Conservation (phyloP, 2,113 vertebrate species). For the Microcebus ravelobensis region DNA sequence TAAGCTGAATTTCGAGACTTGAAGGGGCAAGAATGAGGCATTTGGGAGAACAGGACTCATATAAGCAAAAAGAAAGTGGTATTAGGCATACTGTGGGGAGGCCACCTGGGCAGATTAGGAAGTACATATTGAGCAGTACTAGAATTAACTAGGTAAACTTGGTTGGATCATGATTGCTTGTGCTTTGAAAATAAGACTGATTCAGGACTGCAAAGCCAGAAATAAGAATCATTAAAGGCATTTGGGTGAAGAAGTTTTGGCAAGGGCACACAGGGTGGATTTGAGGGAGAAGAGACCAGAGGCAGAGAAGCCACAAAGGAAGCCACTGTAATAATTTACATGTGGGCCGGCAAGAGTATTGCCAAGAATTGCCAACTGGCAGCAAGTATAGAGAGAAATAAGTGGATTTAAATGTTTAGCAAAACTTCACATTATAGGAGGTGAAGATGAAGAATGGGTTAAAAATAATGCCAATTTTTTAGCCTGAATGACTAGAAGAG, state of each 20-base stretch:
- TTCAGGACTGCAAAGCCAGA: neutral
- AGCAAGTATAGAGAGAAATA: neutral
- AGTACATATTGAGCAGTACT: neutral
- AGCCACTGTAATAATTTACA: neutral
- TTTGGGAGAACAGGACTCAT: neutral
- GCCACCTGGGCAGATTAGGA: neutral
- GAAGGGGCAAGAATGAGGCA: neutral
- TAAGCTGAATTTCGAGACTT: neutral
- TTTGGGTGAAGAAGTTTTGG: neutral
- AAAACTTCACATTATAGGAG: neutral
- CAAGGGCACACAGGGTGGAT: neutral
- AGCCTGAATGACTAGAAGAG: neutral
- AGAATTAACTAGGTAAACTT: neutral
- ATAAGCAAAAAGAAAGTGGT: neutral
- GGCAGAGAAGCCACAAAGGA: neutral
- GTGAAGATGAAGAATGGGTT: neutral
- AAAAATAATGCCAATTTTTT: neutral
- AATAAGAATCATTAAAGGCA: neutral
- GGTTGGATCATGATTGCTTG: neutral
- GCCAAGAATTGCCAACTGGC: neutral
- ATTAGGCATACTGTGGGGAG: neutral
- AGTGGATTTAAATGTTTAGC: neutral
- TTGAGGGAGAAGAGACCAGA: neutral
- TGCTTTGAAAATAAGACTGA: neutral
- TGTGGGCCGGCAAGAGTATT: neutral